Conservation (phyloP, 1,140 invertebrate species). For the Conus betulinus region DNA sequence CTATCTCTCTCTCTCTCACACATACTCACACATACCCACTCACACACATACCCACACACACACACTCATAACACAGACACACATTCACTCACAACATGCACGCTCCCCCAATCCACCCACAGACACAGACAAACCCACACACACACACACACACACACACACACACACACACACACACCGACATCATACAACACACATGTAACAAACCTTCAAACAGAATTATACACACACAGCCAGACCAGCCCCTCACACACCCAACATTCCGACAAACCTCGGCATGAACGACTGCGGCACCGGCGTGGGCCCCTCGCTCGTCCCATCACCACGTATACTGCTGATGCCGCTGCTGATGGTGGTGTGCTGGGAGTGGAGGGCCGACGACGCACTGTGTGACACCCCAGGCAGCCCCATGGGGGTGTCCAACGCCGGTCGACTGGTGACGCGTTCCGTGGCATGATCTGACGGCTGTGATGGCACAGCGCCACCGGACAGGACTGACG, state of each 20-base stretch:
- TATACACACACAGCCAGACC: constrained; percentile 7
- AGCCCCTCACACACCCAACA: neutral
- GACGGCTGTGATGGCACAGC: neutral
- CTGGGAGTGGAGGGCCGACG: constrained; percentile 38
- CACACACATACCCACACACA: too few relatives aligned
- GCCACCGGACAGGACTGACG: too few relatives aligned
- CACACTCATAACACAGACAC: neutral
- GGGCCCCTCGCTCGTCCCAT: constrained; percentile 52
- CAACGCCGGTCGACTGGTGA: neutral
- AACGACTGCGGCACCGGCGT: constrained; percentile 66
- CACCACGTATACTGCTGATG: constrained; percentile 68
- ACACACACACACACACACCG: too few relatives aligned
- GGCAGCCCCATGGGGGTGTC: neutral
- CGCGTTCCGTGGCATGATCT: neutral
- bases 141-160: too few relatives aligned
- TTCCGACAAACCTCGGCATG: constrained; percentile 51
- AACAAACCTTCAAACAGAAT: neutral
- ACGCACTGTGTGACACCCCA: neutral
- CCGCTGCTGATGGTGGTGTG: constrained; percentile 66
- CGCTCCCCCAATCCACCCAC: too few relatives aligned
- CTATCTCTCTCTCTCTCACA: too few relatives aligned
- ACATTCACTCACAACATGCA: neutral
- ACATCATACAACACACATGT: neutral
- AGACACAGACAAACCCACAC: too few relatives aligned
- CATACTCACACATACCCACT: too few relatives aligned